phyloP scores from a whole-genome alignment of 2,888 invertebrate species.

The Heliconius charithonia region DNA sequence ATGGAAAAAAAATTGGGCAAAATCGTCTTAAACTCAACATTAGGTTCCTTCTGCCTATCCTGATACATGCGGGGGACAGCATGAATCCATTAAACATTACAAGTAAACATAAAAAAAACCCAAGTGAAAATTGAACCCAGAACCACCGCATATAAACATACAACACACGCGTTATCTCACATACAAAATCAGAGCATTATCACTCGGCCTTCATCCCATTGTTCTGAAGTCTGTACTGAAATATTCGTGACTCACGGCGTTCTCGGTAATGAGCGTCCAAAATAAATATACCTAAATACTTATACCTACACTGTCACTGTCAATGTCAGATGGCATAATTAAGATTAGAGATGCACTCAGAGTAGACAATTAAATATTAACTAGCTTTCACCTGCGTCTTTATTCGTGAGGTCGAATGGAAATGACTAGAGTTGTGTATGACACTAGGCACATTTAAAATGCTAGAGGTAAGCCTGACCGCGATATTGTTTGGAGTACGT shows the following conservation, averaged over 20 bases:
- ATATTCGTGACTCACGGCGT: conserved; percentile 14
- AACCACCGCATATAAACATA: background rate
- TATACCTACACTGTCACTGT: conserved; percentile 15
- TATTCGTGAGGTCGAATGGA: no score
- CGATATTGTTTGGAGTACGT: no score
- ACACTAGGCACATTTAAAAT: no score
- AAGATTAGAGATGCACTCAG: background rate
- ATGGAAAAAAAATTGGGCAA: no score
- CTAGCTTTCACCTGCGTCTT: no score
- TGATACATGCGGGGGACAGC: background rate
- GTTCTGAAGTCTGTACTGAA: conserved; percentile 5
- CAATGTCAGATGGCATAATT: conserved; percentile 23
- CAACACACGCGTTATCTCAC: background rate
- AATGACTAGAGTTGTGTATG: no score
- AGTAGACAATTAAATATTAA: no score
- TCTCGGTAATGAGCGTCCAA: conserved; percentile 14
- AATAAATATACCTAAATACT: background rate
- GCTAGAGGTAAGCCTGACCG: no score
- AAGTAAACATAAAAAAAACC: background rate
- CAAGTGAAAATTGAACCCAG: background rate
- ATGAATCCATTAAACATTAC: no score
- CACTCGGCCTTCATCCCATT: conserved; percentile 14
- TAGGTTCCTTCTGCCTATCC: background rate
- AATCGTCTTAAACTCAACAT: no score
- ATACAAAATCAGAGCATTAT: background rate